Percentiles rank a stretch among this genome's conserved stretches.
phyloP scores from a whole-genome alignment of 2,113 vertebrate species.

The Barbus barbus region DNA sequence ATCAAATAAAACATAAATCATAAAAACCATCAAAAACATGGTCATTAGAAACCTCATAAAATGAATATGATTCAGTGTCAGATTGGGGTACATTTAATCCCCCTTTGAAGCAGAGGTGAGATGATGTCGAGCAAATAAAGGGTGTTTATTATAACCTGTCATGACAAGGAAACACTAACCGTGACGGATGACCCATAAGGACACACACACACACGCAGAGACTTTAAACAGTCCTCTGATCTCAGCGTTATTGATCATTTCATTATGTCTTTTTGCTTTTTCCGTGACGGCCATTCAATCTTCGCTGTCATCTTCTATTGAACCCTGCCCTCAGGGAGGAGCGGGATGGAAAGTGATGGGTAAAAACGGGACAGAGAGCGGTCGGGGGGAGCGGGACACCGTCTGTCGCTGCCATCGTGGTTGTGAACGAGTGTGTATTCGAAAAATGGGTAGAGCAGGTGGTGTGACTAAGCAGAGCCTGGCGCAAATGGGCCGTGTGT shows the following conservation, averaged over 20 bases:
- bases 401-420: conserved; percentile 76
- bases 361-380: conserved; percentile 1
- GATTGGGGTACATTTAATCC: background rate
- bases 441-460: conserved; percentile 97
- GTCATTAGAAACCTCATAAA: background rate
- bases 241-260: conserved; percentile 89
- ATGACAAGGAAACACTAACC: conserved; percentile 9
- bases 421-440: conserved; percentile 44
- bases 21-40: background rate
- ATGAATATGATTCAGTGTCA: background rate
- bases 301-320: conserved; percentile 45
- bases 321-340: conserved; percentile 42
- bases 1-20: background rate
- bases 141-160: conserved; percentile 23
- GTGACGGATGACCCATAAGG: background rate
- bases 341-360: conserved; percentile 35
- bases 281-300: conserved; percentile 34
- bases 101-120: background rate
- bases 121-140: conserved; percentile 6
- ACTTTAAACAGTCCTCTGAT: conserved; percentile 59
- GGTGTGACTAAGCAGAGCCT: conserved; percentile 96
- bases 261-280: conserved; percentile 83
- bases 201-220: conserved; percentile 1
- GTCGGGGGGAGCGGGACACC: conserved; percentile 61
- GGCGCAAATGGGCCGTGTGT: conserved; percentile 77